Conservation (phyloP, 2,113 vertebrate species). For the Gorilla gorilla region DNA sequence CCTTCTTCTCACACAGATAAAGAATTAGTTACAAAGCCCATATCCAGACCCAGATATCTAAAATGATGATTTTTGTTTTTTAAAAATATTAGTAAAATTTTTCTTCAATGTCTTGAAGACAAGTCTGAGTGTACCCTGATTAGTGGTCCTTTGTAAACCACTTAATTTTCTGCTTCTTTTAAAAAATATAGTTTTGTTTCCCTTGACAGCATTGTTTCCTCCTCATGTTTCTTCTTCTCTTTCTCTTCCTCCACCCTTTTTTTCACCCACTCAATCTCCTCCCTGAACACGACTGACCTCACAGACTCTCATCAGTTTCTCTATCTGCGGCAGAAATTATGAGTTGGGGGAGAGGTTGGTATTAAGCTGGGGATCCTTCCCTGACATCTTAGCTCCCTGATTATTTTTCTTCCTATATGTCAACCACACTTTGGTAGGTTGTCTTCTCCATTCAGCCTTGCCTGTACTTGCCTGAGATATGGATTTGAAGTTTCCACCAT, state of each 20-base stretch:
- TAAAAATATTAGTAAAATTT: neutral
- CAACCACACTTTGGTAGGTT: neutral
- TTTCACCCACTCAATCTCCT: neutral
- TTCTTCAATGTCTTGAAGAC: neutral
- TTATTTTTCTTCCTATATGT: neutral
- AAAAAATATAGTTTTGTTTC: neutral
- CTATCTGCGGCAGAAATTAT: neutral
- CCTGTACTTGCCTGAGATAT: neutral
- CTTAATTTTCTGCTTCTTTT: neutral
- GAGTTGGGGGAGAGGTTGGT: fast-evolving
- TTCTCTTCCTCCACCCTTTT: neutral
- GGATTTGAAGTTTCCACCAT: neutral
- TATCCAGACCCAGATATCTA: neutral
- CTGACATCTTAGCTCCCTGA: neutral
- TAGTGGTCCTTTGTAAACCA: neutral
- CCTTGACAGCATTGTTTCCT: neutral
- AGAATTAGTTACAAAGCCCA: neutral
- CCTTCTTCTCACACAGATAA: neutral
- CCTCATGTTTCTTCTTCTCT: neutral
- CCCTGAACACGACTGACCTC: neutral
- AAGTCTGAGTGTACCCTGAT: neutral
- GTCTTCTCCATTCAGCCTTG: neutral
- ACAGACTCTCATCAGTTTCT: neutral
- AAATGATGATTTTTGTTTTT: neutral
- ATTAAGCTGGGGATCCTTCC: neutral